Base-by-base conservation (phyloP, 2,888 invertebrate genomes). In the Lithophane ornitopus region DNA sequence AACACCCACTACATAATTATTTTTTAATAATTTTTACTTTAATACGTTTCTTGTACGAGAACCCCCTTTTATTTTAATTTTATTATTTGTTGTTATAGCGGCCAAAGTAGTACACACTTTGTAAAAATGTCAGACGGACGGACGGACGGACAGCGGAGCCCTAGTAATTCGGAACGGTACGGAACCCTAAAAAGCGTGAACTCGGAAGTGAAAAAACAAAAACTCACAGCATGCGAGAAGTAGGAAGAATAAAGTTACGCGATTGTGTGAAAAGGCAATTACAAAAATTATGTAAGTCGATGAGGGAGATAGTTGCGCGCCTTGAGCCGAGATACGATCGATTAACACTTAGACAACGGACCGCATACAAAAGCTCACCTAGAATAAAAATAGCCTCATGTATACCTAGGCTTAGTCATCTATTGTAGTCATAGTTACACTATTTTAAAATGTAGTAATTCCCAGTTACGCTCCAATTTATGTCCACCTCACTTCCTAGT, bases 191-290 rank as follows among this genome's bases (percentile, higher is more conserved):
- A 84, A 78, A 84, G 19, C 26, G 58, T 77, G 63, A 73, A 86
- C 82, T 83, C 93, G 94, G 95, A 94, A 94, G 91, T 90, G 86
- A 81, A 88, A 74, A 83, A 78, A 89, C 89, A 89, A 90, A 89
- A 91, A 88, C 78, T 73, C 80, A 75, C 86, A 87, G 86, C 90
- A 88, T 91, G 89, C 91, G 89, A 92, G 92, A 93, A 91, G 87
- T 89, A 94, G 94, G 94, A 95, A 95, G 95, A 93, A 91, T 74
- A 81, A 80, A 85, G 89, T 91, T 91, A 92, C 92, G 91, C 91
- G 92, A 89, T 91, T 93, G 92, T 95, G 94, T 92, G 94, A 94
- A 94, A 93, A 93, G 91, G 92, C 92, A 93, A 94, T 95, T 95
- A 94, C 90, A 89, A 89, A 56, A 90, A 93, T 95, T 94, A 95